Percentiles rank a stretch among this genome's conserved stretches.
Evolutionary conservation across 35 echinoderm and acorn worm species (phyloP).

Genomic region (Holothuria glaberrima): DNA sequence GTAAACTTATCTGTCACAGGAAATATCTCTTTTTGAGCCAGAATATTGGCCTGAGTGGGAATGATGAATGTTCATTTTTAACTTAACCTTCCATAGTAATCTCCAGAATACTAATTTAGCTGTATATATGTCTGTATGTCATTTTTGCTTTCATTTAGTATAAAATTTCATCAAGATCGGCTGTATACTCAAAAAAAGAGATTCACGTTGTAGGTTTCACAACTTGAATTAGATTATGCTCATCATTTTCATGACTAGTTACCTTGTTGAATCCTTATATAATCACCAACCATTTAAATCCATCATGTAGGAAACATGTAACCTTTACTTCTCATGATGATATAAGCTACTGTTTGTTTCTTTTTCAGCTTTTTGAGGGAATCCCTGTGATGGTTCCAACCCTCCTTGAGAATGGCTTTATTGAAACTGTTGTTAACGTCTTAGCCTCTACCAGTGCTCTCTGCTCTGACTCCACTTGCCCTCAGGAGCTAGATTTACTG

Average conservation of each 20-base stretch:
- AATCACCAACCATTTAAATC: too few relatives aligned
- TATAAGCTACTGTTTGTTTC: too few relatives aligned
- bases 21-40: not conserved
- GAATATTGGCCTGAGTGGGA: not conserved
- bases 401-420: constrained; percentile 88
- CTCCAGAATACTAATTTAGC: not conserved
- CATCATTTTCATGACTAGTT: too few relatives aligned
- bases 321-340: too few relatives aligned
- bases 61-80: not conserved
- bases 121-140: not conserved
- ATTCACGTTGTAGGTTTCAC: too few relatives aligned
- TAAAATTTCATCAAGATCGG: too few relatives aligned
- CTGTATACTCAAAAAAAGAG: too few relatives aligned
- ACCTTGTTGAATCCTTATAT: too few relatives aligned
- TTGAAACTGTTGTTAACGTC: constrained; percentile 73
- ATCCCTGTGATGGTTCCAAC: constrained; percentile 57
- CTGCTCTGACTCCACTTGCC: constrained; percentile 53
- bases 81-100: too few relatives aligned
- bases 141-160: too few relatives aligned
- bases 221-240: too few relatives aligned
- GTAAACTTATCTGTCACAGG: not conserved
- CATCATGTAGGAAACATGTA: too few relatives aligned
- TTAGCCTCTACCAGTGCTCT: constrained; percentile 62
- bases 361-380: constrained; percentile 89
- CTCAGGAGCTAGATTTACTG: constrained; percentile 64